Evolutionary conservation across 2,113 vertebrate genomes (phyloP), one percentile per base, ranked within the genome.

Genomic region (Epinephelus lanceolatus): DNA sequence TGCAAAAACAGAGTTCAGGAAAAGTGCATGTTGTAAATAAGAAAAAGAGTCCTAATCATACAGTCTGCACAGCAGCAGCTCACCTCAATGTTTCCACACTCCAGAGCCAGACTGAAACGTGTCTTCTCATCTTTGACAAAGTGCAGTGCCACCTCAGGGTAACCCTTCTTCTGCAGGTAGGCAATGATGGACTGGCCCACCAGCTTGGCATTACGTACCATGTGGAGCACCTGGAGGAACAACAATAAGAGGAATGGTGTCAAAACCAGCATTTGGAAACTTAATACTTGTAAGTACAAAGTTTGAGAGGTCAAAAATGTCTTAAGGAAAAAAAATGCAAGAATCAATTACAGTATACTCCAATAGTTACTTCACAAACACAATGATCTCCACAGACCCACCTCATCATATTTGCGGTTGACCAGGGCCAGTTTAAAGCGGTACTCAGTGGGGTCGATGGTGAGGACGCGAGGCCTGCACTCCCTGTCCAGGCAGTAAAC

Each of bases 121-220:
- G 98, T 99, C 86, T 99, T 99, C 93, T 99, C 98, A 11, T 99
- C 98, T 88, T 98, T 99, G 30, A 99, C 98, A 0, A 99, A 99
- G 93, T 99, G 98, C 88, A 99, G 94, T 0, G 98, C 98, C 53
- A 99, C 98, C 93, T 99, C 98, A 0, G 98, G 98, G 91, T 99
- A 99, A 18, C 98, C 98, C 81, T 99, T 99, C 88, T 98, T 98
- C 95, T 99, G 98, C 80, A 99, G 96, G 93, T 99, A 99, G 2
- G 98, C 98, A 6, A 99, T 99, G 93, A 99, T 99, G 33, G 98
- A 99, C 96, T 99, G 98, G 5, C 98, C 98, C 25, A 99, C 98
- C 2, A 99, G 94, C 86, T 98, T 99, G 49, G 98, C 97, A 0
- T 98, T 98, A 56, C 98, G 96, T 76, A 99, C 98, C 98, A 99